Conservation (phyloP, 1,140 invertebrate species). For the Homalodisca vitripennis region DNA sequence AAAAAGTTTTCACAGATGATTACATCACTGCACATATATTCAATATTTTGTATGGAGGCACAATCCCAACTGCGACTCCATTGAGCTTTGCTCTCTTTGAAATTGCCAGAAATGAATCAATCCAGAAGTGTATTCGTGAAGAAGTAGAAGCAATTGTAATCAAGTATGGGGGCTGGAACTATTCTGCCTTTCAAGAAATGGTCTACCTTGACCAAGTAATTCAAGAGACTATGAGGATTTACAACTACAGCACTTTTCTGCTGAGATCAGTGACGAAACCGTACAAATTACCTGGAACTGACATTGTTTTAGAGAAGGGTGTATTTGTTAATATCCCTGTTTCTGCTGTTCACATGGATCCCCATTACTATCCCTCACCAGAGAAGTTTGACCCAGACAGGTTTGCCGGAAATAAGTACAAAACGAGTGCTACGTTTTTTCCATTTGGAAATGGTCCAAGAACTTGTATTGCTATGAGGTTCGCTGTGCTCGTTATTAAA, state of each 20-base stretch:
- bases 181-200: background rate
- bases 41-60: too few relatives aligned
- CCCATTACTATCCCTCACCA: slow-evolving; percentile 58
- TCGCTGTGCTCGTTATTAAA: too few relatives aligned
- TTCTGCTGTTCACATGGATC: slow-evolving; percentile 49
- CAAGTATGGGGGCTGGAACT: background rate
- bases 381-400: slow-evolving; percentile 64
- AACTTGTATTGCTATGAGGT: slow-evolving; percentile 55
- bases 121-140: too few relatives aligned
- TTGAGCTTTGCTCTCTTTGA: too few relatives aligned
- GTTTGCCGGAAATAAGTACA: slow-evolving; percentile 52
- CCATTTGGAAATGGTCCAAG: slow-evolving; percentile 47
- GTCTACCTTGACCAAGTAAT: background rate
- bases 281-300: slow-evolving; percentile 55
- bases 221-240: background rate
- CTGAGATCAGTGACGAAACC: slow-evolving; percentile 46
- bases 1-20: too few relatives aligned
- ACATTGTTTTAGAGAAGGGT: slow-evolving; percentile 56
- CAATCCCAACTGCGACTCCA: too few relatives aligned
- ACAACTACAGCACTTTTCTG: slow-evolving; percentile 15
- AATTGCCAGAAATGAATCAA: too few relatives aligned
- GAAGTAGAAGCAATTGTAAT: background rate
- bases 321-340: slow-evolving; percentile 46
- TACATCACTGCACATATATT: too few relatives aligned
- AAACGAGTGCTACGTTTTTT: slow-evolving; percentile 50